Evolutionary conservation across 2,888 invertebrate species (phyloP), one percentile per base, ranked within the genome.

Genomic region (Colostygia pectinataria): DNA sequence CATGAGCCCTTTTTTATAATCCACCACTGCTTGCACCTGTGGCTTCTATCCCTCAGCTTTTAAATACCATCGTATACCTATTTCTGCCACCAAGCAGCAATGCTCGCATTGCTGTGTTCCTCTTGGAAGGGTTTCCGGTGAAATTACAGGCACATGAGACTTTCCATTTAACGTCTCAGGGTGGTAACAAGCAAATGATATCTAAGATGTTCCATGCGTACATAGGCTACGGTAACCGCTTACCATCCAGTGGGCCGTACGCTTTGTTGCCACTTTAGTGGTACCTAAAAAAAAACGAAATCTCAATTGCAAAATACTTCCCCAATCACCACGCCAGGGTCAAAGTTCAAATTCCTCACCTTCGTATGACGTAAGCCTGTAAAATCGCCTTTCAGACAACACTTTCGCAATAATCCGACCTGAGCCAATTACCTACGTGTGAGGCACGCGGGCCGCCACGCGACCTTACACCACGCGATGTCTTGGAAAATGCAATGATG

Each of bases 401-500:
- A 68, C 65, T 71, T 69, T 73, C 67, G 48, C 65, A 49, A 57
- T 74, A 75, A 75, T 69, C 74, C 64, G 25, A 13, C 31, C 10
- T 57, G 66, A 74, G 67, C 72, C 74, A 67, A 68, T 70, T 73
- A 72, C 39, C 42, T 32, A 56, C 27, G 55, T 46, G 57, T 54
- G 59, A 51, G 50, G 54, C 63, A 66, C 68, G 61, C 55, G 67
- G 53, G 33, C 40, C 28, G 54, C 67, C 73, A 67, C 64, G 64
- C 62, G 68, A 69, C 68, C 63, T 57, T 41, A 38, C 50, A 40
- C 52, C 64, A 57, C 53, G 55, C 67, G 61, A 71, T 58, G 56
- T 60, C 65, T 62, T 51, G 38, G 12, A 34, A 15, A 25, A n/a
- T 24, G 13, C 24, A 13, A n/a, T 14, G 55, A 55, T 53, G 56